phyloP scores from a whole-genome alignment of 2,113 vertebrate species.

The Sitta europaea region DNA sequence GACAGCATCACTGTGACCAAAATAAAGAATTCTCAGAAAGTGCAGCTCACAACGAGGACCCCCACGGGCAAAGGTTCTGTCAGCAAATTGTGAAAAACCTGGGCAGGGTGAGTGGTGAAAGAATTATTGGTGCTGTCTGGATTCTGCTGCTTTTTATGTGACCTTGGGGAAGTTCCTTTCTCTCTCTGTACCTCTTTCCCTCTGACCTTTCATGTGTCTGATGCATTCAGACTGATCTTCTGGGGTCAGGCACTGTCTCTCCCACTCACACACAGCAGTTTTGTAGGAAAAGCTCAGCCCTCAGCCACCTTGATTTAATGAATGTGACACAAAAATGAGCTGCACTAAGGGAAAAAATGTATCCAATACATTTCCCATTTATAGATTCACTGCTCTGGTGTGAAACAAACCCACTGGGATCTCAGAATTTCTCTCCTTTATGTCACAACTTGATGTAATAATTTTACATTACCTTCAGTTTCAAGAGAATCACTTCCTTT shows the following conservation, averaged over 20 bases:
- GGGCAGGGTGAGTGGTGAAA: not conserved
- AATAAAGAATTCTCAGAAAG: not conserved
- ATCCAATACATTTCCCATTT: not conserved
- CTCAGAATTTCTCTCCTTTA: not conserved
- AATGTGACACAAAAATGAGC: not conserved
- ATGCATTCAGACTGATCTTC: not conserved
- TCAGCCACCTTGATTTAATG: not conserved
- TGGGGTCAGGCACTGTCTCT: not conserved
- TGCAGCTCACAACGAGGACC: rapidly evolving
- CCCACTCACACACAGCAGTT: not conserved
- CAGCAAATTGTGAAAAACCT: not conserved
- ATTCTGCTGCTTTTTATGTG: not conserved
- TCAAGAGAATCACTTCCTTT: not conserved
- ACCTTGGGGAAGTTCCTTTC: not conserved
- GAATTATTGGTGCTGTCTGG: not conserved
- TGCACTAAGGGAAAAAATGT: not conserved
- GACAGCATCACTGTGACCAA: not conserved
- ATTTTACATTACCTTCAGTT: not conserved
- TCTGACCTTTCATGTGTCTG: not conserved
- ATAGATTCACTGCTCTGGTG: not conserved
- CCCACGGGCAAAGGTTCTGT: not conserved
- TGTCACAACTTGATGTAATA: not conserved
- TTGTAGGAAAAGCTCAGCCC: not conserved
- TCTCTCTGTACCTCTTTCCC: not conserved
- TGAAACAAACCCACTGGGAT: not conserved